phyloP scores from a whole-genome alignment of 1,140 invertebrate genomes.

The Gryon sp. region DNA sequence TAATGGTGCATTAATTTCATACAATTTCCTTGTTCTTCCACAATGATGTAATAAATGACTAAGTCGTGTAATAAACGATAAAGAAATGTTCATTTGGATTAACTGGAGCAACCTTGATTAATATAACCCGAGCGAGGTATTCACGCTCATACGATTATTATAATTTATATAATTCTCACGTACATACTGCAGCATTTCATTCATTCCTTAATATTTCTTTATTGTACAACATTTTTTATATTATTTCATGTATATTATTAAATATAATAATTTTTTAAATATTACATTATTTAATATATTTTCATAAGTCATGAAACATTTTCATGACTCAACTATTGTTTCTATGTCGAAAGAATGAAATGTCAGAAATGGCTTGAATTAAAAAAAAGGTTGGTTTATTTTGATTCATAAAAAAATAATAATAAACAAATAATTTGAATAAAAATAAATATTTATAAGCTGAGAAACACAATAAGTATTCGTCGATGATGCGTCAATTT shows the following conservation, averaged over 20 bases:
- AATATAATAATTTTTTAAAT: no score
- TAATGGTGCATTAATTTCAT: conserved; percentile 32
- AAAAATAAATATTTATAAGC: conserved; percentile 25
- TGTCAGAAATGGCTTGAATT: no score
- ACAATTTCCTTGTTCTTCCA: conserved; percentile 43
- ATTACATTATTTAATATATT: no score
- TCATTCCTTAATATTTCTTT: not conserved
- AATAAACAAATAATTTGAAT: conserved; percentile 4
- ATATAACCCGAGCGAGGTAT: conserved; percentile 1
- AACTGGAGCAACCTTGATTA: conserved; percentile 42
- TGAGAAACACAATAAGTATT: not conserved
- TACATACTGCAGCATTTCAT: conserved; percentile 4
- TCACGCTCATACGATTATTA: conserved; percentile 9
- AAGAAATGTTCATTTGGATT: conserved; percentile 40
- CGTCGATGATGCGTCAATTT: conserved; percentile 1
- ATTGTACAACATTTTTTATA: conserved; percentile 2
- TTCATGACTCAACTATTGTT: not conserved
- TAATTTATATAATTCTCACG: conserved; percentile 37
- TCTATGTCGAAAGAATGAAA: not conserved
- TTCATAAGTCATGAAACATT: not conserved
- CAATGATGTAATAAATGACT: conserved; percentile 35
- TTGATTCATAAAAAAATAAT: no score
- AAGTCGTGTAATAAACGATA: conserved; percentile 35
- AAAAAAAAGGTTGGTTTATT: no score
- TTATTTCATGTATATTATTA: no score